Base-by-base conservation (phyloP, 1,140 invertebrate species). In the Formica exsecta region DNA sequence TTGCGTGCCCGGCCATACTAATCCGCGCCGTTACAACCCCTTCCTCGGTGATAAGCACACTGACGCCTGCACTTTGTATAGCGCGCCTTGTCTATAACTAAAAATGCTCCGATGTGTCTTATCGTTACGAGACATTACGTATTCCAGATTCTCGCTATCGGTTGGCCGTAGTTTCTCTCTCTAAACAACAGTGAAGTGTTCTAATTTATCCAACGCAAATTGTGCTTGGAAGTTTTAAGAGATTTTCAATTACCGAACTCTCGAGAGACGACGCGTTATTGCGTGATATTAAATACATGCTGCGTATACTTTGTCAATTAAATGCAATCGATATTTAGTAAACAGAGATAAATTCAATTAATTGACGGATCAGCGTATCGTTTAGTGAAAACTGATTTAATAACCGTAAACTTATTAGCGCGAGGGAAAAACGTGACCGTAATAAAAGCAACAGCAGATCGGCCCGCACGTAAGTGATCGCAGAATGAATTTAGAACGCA, bases 1-100 rank as follows among this genome's bases (percentile, higher is more conserved):
- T 91, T 92, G 92, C 92, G 92, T 93, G 91, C 83, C 74, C 74
- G 68, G 54, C 85, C 44, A 62, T 88, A 74, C 64, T 86, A 91
- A 87, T 89, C 90, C 85, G 44, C 71, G 22, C 44, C 3, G 36
- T 76, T 74, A 65, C 87, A 62, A 51, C 75, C 59, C 80, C 73
- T 65, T 61, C 59, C 73, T 71, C 77, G 22, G 51, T 62, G 90
- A 91, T 91, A 90, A 91, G 89, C 89, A 77, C 36, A 36, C 79
- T 44, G 80, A 90, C 87, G 87, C 75, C 89, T 70, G 64, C 84
- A 41, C 75, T 80, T 87, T 71, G 70, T 70, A 59, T 79, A 38
- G 64, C 44, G 2, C 54, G 70, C 62, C 89, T 84, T 66, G 75
- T 87, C 88, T 76, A 66, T 80, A 81, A 79, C 68, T 79, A 57